These are phyloP conservation scores for Nettapus auritus DNA, from an alignment of 2,113 vertebrate species.

Conservation along the genomic window DNA sequence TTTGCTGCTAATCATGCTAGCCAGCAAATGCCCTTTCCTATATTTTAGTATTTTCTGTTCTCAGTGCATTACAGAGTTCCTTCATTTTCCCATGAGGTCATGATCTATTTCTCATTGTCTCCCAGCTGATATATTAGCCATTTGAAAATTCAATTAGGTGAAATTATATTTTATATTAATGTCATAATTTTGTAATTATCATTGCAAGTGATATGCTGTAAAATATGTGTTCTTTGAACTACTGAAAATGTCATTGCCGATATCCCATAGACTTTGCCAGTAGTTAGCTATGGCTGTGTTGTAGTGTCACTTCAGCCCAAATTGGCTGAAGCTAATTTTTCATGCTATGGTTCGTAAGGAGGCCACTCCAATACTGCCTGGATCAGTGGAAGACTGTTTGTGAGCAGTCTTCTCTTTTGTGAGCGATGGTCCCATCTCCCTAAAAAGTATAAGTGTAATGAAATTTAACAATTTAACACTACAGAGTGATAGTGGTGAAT, in stretches of 20 bases:
- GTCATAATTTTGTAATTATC: not conserved
- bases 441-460: not conserved
- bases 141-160: conserved; percentile 2
- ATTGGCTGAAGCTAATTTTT: not conserved
- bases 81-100: not conserved
- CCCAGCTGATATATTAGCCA: not conserved
- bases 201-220: not conserved
- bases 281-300: not conserved
- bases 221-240: not conserved
- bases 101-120: not conserved
- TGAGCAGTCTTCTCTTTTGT: not conserved
- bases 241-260: not conserved
- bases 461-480: not conserved
- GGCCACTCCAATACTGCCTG: not conserved
- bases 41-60: not conserved
- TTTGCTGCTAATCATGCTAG: not conserved
- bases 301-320: not conserved
- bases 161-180: conserved; percentile 14
- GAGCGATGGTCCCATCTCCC: not conserved
- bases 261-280: not conserved
- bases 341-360: not conserved
- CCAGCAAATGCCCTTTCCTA: not conserved
- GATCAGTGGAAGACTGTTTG: not conserved
- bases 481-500: not conserved
- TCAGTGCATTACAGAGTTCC: not conserved